Conservation (phyloP, 2,113 vertebrate genomes). For the Cheilinus undulatus region DNA sequence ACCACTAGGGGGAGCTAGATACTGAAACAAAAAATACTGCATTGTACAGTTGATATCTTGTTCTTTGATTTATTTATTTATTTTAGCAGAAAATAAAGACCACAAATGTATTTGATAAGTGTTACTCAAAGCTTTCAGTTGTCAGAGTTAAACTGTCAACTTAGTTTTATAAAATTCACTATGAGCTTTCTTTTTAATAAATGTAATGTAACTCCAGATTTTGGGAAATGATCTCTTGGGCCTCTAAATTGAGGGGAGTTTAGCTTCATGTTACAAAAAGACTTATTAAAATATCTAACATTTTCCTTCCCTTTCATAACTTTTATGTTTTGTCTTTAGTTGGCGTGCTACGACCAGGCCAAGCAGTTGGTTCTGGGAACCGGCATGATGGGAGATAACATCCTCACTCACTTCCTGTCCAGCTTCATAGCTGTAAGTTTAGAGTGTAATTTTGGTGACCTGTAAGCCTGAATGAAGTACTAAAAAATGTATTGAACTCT, state of each 20-base stretch:
- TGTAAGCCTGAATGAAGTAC: neutral
- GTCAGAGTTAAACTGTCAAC: too few relatives aligned
- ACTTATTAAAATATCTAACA: neutral
- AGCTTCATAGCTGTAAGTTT: slow-evolving; percentile 95
- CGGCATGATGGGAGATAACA: slow-evolving; percentile 89
- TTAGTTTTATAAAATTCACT: too few relatives aligned
- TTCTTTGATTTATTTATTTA: neutral
- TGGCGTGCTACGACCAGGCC: slow-evolving; percentile 96
- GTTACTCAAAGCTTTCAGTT: too few relatives aligned
- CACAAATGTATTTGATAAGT: too few relatives aligned
- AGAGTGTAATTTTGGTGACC: neutral
- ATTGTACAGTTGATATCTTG: too few relatives aligned
- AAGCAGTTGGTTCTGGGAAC: slow-evolving; percentile 95
- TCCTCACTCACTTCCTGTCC: slow-evolving; percentile 93
- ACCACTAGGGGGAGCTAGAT: slow-evolving; percentile 13
- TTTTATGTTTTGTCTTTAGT: slow-evolving; percentile 71
- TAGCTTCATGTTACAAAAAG: neutral
- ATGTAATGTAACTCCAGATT: neutral
- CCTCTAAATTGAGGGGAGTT: neutral
- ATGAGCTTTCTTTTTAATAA: too few relatives aligned
- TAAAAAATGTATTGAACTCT: neutral
- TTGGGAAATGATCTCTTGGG: neutral
- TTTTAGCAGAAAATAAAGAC: neutral
- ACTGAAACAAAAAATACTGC: neutral
- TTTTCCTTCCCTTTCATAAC: neutral